phyloP scores from a whole-genome alignment of 1,140 invertebrate species.

The Bradysia coprophila region DNA sequence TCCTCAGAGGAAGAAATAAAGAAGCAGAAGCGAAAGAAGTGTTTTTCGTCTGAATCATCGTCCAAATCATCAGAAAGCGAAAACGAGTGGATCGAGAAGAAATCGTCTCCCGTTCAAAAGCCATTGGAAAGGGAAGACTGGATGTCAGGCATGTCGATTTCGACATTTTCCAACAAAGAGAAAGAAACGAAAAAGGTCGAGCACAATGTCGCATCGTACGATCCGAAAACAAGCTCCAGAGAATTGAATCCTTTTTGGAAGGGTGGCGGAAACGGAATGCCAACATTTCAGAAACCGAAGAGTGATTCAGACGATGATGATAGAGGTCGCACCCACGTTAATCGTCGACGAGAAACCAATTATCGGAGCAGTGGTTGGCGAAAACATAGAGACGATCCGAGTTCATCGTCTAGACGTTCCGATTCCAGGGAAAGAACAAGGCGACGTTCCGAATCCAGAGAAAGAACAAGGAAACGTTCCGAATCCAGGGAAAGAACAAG shows the following conservation, averaged over 20 bases:
- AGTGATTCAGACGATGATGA: constrained; percentile 11
- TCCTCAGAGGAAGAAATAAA: background rate
- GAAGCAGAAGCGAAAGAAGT: background rate
- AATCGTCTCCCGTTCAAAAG: constrained; percentile 2
- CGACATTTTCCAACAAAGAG: constrained; percentile 23
- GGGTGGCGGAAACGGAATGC: constrained; percentile 66
- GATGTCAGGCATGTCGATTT: constrained; percentile 29
- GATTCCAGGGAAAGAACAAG: constrained; percentile 4
- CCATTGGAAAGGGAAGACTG: constrained; percentile 27
- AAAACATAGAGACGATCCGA: constrained; percentile 7
- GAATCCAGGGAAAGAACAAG: background rate
- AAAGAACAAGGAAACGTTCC: background rate
- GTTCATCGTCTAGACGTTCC: background rate
- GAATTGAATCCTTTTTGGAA: constrained; percentile 92
- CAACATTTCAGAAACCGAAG: constrained; percentile 30
- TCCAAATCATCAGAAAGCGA: constrained; percentile 5
- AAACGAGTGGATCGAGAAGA: constrained; percentile 35
- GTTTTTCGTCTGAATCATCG: constrained; percentile 1
- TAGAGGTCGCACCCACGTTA: background rate
- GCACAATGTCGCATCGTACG: constrained; percentile 33
- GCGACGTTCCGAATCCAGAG: background rate
- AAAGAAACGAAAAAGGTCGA: constrained; percentile 24
- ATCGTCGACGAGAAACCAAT: background rate
- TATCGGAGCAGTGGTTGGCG: constrained; percentile 8
- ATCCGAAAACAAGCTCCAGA: constrained; percentile 48